phyloP scores from a whole-genome alignment of 35 echinoderm and acorn worm species.

The Amphiura filiformis region DNA sequence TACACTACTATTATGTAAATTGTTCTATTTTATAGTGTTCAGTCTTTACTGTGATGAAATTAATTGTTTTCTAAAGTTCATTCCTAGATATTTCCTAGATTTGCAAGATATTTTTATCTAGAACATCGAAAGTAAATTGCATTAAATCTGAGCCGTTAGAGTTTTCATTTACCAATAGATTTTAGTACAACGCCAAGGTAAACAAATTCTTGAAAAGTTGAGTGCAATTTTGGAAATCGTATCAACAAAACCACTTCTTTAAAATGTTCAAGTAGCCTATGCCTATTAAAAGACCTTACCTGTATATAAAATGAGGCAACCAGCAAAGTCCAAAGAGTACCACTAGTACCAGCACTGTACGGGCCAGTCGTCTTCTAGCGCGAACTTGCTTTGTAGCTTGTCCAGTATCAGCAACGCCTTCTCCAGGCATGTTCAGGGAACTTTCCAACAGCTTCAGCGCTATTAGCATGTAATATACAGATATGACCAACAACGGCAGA shows the following conservation, averaged over 20 bases:
- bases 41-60: too few species aligned
- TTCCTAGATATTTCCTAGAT: too few species aligned
- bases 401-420: conserved; percentile 59
- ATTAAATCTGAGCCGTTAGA: too few species aligned
- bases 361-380: conserved; percentile 65
- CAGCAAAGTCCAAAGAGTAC: conserved; percentile 81
- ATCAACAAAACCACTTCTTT: not conserved
- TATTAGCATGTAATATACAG: conserved; percentile 70
- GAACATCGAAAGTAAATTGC: too few species aligned
- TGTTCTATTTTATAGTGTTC: too few species aligned
- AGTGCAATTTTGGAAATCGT: not conserved
- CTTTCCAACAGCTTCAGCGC: conserved; percentile 69
- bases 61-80: too few species aligned
- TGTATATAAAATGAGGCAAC: conserved; percentile 87
- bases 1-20: too few species aligned
- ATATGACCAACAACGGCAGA: conserved; percentile 63
- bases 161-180: too few species aligned
- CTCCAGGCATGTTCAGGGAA: conserved; percentile 78
- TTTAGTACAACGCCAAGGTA: too few species aligned
- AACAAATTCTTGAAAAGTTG: not conserved
- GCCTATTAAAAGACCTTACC: too few species aligned
- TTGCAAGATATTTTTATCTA: too few species aligned
- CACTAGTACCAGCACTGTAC: conserved; percentile 78
- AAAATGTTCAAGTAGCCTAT: not conserved
- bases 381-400: conserved; percentile 52